Evolutionary conservation across 2,113 vertebrate genomes (phyloP).

Genomic region (Charina bottae): DNA sequence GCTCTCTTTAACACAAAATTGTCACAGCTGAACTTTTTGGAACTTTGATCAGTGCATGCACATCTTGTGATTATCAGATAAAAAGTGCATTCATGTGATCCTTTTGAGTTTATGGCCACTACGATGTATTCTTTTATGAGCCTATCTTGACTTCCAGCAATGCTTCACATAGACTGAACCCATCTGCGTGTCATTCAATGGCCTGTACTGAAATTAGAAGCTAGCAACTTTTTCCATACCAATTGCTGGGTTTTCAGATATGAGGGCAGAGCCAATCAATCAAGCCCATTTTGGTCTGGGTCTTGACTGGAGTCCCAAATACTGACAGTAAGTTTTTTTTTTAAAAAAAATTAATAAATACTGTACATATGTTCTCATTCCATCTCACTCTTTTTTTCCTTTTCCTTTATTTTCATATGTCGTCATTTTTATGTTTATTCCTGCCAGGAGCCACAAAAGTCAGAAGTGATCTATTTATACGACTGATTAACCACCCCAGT

Average conservation of each 20-base stretch:
- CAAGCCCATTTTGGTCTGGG: not conserved
- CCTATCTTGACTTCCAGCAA: not conserved
- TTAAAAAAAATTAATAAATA: not conserved
- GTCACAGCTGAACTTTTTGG: not conserved
- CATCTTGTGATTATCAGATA: not conserved
- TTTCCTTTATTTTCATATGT: not conserved
- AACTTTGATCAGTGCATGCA: conserved; percentile 19
- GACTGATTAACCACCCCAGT: not conserved
- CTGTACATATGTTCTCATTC: not conserved
- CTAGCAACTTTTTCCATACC: not conserved
- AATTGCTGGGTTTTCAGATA: not conserved
- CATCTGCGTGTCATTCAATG: not conserved
- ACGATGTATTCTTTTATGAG: not conserved
- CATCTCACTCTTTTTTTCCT: not conserved
- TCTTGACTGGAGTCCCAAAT: no score
- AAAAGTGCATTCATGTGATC: not conserved
- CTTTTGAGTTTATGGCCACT: not conserved
- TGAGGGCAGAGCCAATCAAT: not conserved
- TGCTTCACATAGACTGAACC: not conserved
- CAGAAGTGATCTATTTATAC: not conserved
- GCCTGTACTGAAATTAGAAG: not conserved
- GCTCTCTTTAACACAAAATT: not conserved
- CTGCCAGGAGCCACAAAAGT: not conserved
- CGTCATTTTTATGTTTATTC: not conserved
- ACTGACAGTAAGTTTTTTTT: not conserved